Evolutionary conservation across 2,113 vertebrate genomes (phyloP), one percentile per base, ranked within the genome.

Genomic region (Oreochromis aureus): DNA sequence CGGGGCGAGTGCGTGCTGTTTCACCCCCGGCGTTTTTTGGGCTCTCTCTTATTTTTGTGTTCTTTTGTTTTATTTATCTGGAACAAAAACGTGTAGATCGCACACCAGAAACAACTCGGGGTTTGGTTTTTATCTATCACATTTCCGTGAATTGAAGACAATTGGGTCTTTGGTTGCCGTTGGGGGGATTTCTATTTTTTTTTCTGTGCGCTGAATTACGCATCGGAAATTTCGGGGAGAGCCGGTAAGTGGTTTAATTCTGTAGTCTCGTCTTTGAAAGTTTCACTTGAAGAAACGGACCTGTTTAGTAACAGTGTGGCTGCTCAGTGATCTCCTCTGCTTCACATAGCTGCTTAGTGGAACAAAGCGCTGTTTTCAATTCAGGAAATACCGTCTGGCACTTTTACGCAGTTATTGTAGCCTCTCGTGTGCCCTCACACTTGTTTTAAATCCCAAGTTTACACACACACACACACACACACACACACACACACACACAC

Each of bases 211-310:
- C 88, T 85, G 85, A 87, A 54, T 85, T 55, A 76, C 11, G 22
- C 66, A 5, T 22, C 44, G 59, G 73, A 39, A 54, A 22, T 55
- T 39, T 18, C 34, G 16, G 56, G 6, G 11, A 88, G 51, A 89
- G 12, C 46, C 78, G 94, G 95, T 96, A 87, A 94, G 95, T 94
- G 58, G 18, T 88, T 89, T 81, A 16, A 56, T 39, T n/a, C 11
- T 19, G 19, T 13, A 55, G 30, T 5, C 7, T 71, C 2, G 1
- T 19, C 44, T 13, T 61, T 54, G 15, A 84, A 91, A 92, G 86
- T 93, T 94, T 89, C 5, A 6, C 1, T 11, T 24, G 51, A 81
- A 80, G 34, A 56, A 44, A 69, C 3, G 3, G n/a, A 27, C 27
- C 10, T 73, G 18, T 61, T 46, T 19, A 55, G 58, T 30, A 61